Base-by-base conservation (phyloP, 2,888 invertebrate genomes). In the Zeuzera pyrina region DNA sequence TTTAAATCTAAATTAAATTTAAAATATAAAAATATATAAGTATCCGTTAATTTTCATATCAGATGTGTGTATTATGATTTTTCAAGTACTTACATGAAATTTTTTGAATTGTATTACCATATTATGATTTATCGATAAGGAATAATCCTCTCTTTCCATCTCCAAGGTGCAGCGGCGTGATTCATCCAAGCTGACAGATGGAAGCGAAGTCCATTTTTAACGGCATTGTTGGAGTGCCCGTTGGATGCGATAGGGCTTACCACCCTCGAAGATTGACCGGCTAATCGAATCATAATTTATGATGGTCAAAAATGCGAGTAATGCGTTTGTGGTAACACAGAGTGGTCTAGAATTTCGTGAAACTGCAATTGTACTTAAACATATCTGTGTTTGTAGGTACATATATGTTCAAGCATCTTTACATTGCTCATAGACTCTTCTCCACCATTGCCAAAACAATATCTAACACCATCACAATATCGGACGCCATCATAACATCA, bases 171-270 rank as follows among this genome's bases (percentile, higher is more conserved):
- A 62, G 39, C 41, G 61, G 46, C 58, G 57, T 65, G 63, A 70
- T 76, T 64, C 58, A 74, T 79, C 64, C 59, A 43, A 29, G 36
- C 61, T 53, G 76, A 72, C 72, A 69, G 69, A 47, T 52, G 62
- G 57, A 59, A 56, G 51, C 52, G 47, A n/a, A n/a, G 57, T 61
- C 65, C 81, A 79, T 81, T 81, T 81, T 79, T 78, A 77, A 81
- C 73, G 57, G 52, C 52, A 63, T 77, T 78, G 77, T 78, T 49
- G 56, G 58, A 47, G 53, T 69, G 74, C 71, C 77, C 62, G 53
- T 46, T 52, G 38, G 37, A 38, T 42, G 47, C 52, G 59, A 57
- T 54, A 56, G 48, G 42, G 42, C 35, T 19, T 44, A 40, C 45
- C 36, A 52, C 45, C 52, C 55, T 50, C 45, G 42, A 57, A 62